A percentile compares a stretch with the other conserved stretches of the same genome.
Evolutionary conservation across 2,113 vertebrate genomes (phyloP).

Genomic region (Trichechus manatus): DNA sequence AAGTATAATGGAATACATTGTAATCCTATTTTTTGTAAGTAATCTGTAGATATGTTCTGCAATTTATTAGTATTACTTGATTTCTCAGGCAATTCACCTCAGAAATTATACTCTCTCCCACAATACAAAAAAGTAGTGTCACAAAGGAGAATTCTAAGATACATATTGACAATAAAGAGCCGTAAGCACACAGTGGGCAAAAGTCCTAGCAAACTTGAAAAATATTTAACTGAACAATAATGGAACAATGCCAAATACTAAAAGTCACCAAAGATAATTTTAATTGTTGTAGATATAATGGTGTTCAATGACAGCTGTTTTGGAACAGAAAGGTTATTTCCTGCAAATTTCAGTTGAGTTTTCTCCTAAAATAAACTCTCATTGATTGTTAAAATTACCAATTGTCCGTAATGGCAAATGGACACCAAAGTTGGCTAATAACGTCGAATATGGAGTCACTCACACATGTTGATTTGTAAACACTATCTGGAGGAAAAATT

Average conservation of each 20-base stretch:
- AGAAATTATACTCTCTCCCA: conserved; percentile 67
- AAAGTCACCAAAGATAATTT: conserved; percentile 92
- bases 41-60: background rate
- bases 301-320: conserved; percentile 92
- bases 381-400: conserved; percentile 89
- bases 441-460: conserved; percentile 79
- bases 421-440: conserved; percentile 77
- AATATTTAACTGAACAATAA: conserved; percentile 93
- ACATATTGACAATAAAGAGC: conserved; percentile 85
- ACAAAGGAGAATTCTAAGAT: conserved; percentile 83
- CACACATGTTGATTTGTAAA: conserved; percentile 77
- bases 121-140: conserved; percentile 68
- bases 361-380: conserved; percentile 90
- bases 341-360: conserved; percentile 90
- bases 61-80: conserved; percentile 46
- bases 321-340: conserved; percentile 92
- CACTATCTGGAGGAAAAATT: conserved; percentile 86
- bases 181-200: conserved; percentile 87
- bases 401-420: conserved; percentile 85
- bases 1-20: conserved; percentile 55
- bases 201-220: conserved; percentile 91
- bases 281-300: conserved; percentile 92
- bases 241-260: conserved; percentile 89
- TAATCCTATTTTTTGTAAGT: conserved; percentile 66
- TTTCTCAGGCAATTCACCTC: conserved; percentile 55